phyloP scores from a whole-genome alignment of 2,888 invertebrate species.

The Tenodera sinensis region DNA sequence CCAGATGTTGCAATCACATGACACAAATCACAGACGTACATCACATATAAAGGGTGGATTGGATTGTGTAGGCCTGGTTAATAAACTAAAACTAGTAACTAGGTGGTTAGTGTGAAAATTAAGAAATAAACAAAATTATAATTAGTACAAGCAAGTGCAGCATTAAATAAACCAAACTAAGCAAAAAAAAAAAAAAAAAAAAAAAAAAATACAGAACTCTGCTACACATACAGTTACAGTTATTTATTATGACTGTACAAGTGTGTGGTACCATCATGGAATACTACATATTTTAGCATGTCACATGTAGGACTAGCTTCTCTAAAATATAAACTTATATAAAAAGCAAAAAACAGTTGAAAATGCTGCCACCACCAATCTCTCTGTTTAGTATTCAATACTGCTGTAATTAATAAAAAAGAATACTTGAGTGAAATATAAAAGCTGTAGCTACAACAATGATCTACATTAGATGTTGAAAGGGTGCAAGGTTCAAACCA shows the following conservation, averaged over 20 bases:
- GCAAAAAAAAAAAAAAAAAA: no score
- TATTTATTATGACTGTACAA: not conserved
- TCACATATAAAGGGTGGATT: slow-evolving; percentile 28
- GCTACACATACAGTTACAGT: not conserved
- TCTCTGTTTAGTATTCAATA: not conserved
- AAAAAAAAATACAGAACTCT: no score
- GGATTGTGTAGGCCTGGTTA: slow-evolving; percentile 28
- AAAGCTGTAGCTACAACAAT: not conserved
- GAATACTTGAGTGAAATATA: not conserved
- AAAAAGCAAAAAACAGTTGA: not conserved
- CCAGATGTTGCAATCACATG: slow-evolving; percentile 21
- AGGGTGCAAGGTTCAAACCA: not conserved
- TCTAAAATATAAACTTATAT: not conserved
- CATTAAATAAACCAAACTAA: not conserved
- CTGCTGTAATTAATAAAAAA: not conserved
- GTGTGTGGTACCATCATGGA: not conserved
- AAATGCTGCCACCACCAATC: slow-evolving; percentile 9
- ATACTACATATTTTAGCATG: not conserved
- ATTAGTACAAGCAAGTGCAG: slow-evolving; percentile 14
- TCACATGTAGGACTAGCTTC: not conserved
- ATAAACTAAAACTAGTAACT: slow-evolving; percentile 29
- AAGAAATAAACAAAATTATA: slow-evolving; percentile 7
- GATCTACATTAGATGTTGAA: not conserved
- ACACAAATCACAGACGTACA: slow-evolving; percentile 28
- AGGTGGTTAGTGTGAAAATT: slow-evolving; percentile 28